Conservation (phyloP, 2,888 invertebrate genomes). For the Hirtodrosophila histrioides region DNA sequence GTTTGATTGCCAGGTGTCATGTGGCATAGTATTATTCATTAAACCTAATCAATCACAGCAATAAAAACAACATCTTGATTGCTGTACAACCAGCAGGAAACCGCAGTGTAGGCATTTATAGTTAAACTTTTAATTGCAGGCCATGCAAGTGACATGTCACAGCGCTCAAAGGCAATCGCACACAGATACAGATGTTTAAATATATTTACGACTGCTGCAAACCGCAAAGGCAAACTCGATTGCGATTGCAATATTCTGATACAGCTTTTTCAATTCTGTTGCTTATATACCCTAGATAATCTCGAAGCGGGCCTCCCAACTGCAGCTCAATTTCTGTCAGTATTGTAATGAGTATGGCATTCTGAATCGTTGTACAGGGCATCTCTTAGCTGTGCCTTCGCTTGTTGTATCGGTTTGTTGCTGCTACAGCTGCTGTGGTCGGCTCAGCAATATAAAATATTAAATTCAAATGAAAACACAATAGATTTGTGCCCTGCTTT, state of each 20-base stretch:
- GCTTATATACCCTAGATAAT: conserved; percentile 21
- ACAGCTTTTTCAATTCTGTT: conserved; percentile 30
- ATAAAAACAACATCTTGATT: conserved; percentile 25
- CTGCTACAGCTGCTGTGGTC: conserved; percentile 18
- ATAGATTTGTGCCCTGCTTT: conserved; percentile 63
- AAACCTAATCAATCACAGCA: conserved; percentile 67
- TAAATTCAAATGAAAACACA: conserved; percentile 72
- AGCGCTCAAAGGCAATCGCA: conserved; percentile 40
- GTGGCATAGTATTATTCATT: conserved; percentile 57
- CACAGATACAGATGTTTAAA: conserved; percentile 15
- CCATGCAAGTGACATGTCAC: conserved; percentile 63
- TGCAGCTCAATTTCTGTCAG: no score
- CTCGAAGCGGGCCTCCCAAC: neutral
- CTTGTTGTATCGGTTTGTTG: neutral
- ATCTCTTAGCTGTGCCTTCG: neutral
- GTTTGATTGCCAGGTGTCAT: conserved; percentile 59
- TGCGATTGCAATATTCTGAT: conserved; percentile 46
- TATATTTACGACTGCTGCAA: conserved; percentile 52
- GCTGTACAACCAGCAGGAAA: conserved; percentile 35
- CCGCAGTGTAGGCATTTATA: conserved; percentile 66
- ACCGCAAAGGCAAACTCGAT: conserved; percentile 71
- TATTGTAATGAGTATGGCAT: no score
- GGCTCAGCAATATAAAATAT: conserved; percentile 59
- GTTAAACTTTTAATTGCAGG: conserved; percentile 70
- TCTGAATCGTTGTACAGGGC: conserved; percentile 5